phyloP scores from a whole-genome alignment of 1,140 invertebrate genomes.

The Eriocheir sinensis region DNA sequence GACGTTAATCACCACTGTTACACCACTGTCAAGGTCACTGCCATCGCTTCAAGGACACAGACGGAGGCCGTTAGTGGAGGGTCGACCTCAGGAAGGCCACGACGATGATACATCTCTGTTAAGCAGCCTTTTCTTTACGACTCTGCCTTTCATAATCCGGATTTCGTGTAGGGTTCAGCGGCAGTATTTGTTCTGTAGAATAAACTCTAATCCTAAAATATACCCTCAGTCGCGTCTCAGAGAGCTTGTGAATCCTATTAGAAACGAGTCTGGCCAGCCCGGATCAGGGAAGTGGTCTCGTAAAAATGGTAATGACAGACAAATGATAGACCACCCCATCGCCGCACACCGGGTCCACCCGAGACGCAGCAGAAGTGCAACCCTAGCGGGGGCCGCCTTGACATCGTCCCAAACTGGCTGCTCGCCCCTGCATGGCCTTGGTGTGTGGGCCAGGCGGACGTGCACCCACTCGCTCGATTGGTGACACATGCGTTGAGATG shows the following conservation, averaged over 20 bases:
- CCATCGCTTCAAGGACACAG: background rate
- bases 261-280: background rate
- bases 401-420: background rate
- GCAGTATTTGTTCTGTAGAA: slow-evolving; percentile 25
- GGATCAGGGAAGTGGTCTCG: background rate
- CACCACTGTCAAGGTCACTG: background rate
- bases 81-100: slow-evolving; percentile 19
- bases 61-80: background rate
- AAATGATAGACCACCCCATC: background rate
- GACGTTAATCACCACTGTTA: no score
- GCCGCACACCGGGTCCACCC: background rate
- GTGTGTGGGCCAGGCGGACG: background rate
- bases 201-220: slow-evolving; percentile 16
- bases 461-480: background rate
- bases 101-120: background rate
- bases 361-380: background rate
- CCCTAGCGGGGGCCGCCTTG: background rate
- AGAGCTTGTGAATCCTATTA: background rate
- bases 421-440: background rate
- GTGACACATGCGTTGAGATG: background rate
- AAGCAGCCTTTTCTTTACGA: background rate
- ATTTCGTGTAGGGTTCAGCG: background rate
- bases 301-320: slow-evolving; percentile 25
- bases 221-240: background rate
- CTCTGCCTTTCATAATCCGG: background rate